phyloP scores from a whole-genome alignment of 2,113 vertebrate species.

The Athene cunicularia region DNA sequence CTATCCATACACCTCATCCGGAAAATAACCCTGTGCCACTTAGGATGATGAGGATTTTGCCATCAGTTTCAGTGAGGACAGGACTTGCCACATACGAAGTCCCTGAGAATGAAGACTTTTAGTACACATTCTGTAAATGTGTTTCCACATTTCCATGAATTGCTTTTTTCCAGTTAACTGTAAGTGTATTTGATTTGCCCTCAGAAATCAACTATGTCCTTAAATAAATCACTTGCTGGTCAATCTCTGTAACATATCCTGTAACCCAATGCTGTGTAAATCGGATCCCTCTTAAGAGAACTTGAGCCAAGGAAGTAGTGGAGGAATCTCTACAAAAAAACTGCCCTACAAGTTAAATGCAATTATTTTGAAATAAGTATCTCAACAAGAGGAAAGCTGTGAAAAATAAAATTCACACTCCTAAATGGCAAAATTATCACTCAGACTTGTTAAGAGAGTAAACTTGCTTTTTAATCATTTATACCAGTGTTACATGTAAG shows the following conservation, averaged over 20 bases:
- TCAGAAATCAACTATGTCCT: slow-evolving; percentile 37
- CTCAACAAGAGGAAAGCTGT: slow-evolving; percentile 66
- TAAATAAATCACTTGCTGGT: slow-evolving; percentile 54
- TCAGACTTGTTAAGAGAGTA: slow-evolving; percentile 73
- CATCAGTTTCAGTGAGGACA: neutral
- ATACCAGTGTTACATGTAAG: slow-evolving; percentile 64
- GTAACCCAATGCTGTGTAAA: slow-evolving; percentile 61
- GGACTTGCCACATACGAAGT: neutral
- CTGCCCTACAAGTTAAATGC: neutral
- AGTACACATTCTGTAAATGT: neutral
- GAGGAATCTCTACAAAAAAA: neutral
- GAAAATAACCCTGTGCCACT: neutral
- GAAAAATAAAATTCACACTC: slow-evolving; percentile 76
- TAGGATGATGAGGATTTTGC: neutral
- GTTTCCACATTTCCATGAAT: neutral
- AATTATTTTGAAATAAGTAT: slow-evolving; percentile 57
- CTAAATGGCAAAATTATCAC: slow-evolving; percentile 76
- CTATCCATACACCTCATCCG: neutral
- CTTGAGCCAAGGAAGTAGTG: slow-evolving; percentile 10
- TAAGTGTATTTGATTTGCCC: slow-evolving; percentile 33
- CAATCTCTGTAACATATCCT: slow-evolving; percentile 57
- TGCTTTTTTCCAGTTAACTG: neutral
- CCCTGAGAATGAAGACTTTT: neutral
- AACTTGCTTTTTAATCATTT: slow-evolving; percentile 63
- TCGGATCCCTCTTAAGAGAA: slow-evolving; percentile 47